phyloP scores from a whole-genome alignment of 2,113 vertebrate species.

The Nesospiza acunhae region DNA sequence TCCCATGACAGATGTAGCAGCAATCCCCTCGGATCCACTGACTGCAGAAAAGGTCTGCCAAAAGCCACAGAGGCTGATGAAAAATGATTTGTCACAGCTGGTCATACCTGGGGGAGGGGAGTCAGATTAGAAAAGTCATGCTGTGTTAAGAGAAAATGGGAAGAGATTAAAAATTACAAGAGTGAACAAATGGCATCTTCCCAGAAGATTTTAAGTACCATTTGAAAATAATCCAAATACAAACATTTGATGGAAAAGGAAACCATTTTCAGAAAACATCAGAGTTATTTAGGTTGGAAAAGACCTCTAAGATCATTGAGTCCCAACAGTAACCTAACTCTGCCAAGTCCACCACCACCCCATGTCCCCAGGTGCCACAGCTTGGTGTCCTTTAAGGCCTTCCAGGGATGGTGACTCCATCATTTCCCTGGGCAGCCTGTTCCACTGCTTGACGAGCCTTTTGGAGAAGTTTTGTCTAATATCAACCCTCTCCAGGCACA shows the following conservation, averaged over 20 bases:
- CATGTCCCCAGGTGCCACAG: not conserved
- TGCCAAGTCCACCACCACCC: not conserved
- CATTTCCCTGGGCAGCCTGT: not conserved
- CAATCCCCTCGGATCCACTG: not conserved
- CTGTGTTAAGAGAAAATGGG: not conserved
- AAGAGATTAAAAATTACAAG: conserved; percentile 15
- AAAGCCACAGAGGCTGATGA: not conserved
- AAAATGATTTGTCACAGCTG: conserved; percentile 25
- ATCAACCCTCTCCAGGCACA: not conserved
- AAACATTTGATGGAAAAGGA: not conserved
- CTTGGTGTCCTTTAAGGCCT: not conserved
- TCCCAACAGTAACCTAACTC: not conserved
- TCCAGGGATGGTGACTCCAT: not conserved
- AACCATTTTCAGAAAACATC: not conserved
- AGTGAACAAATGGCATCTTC: not conserved
- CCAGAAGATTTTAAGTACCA: not conserved
- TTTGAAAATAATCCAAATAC: conserved; percentile 2
- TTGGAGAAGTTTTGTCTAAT: not conserved
- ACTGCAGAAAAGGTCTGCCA: conserved; percentile 6
- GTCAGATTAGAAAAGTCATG: not conserved
- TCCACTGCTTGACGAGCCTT: not conserved
- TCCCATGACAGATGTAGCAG: not conserved
- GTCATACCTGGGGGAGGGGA: not conserved
- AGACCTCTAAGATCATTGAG: not conserved
- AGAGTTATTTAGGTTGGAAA: not conserved